These are phyloP conservation scores for Rhimphoctona megacephalus DNA, from an alignment of 2,888 invertebrate species.

Conservation along the genomic window DNA sequence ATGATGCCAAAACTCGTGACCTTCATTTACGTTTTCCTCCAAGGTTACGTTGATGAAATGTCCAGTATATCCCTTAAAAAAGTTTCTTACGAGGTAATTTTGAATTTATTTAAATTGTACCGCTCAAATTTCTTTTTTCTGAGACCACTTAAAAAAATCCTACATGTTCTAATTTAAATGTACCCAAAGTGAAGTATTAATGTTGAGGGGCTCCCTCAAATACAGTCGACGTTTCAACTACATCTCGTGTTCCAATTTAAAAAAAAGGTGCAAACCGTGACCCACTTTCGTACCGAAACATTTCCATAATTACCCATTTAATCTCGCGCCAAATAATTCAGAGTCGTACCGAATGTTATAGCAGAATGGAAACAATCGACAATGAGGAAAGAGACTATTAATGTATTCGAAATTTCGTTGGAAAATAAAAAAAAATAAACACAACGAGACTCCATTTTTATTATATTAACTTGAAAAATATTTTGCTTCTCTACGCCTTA, in stretches of 20 bases:
- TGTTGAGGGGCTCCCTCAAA: not conserved
- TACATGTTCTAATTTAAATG: not conserved
- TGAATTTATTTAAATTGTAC: not conserved
- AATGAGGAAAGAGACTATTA: slow-evolving; percentile 3
- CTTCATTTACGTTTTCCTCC: too few relatives aligned
- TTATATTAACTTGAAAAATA: not conserved
- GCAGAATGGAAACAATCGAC: not conserved
- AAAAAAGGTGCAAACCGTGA: not conserved
- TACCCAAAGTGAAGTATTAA: not conserved
- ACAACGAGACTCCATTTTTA: not conserved
- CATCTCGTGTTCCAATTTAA: not conserved
- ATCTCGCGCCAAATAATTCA: slow-evolving; percentile 45
- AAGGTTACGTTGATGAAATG: not conserved
- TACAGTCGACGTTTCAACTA: not conserved
- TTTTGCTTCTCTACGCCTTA: not conserved
- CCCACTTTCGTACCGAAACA: slow-evolving; percentile 20
- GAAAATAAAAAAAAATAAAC: slow-evolving; percentile 2
- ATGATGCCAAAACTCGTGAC: too few relatives aligned
- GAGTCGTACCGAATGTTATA: not conserved
- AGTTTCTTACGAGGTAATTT: not conserved
- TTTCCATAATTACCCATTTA: slow-evolving; percentile 44
- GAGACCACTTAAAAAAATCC: not conserved
- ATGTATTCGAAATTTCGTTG: not conserved
- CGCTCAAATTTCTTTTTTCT: not conserved
- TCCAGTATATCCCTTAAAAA: not conserved